Evolutionary conservation across 2,113 vertebrate genomes (phyloP).

Genomic region (Bostrychus sinensis): DNA sequence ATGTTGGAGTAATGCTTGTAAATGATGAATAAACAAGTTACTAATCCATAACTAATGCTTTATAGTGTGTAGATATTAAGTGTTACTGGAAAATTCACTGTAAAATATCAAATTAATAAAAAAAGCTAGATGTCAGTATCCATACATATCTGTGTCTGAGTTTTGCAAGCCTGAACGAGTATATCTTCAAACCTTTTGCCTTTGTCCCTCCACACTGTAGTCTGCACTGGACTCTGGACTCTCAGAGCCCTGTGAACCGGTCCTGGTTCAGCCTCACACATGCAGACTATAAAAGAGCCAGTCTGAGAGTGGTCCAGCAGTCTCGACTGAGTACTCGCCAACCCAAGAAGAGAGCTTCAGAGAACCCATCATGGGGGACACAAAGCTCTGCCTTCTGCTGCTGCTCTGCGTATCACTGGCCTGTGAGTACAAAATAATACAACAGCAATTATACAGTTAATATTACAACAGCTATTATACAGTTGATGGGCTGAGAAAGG

Average conservation of each 20-base stretch:
- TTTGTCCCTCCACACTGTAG: conserved; percentile 77
- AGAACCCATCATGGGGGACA: conserved; percentile 77
- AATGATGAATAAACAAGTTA: too few relatives aligned
- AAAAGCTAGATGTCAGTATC: too few relatives aligned
- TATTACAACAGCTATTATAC: too few relatives aligned
- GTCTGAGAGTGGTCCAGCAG: conserved; percentile 43
- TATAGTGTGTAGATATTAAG: too few relatives aligned
- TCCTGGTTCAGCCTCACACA: conserved; percentile 34
- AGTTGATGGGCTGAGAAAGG: too few relatives aligned
- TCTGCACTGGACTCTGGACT: conserved; percentile 76
- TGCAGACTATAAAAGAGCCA: conserved; percentile 70
- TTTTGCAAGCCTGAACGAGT: conserved; percentile 28
- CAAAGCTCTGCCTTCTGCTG: conserved; percentile 78
- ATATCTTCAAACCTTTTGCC: conserved; percentile 63
- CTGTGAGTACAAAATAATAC: conserved; percentile 64
- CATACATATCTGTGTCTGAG: too few relatives aligned
- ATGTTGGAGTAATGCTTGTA: too few relatives aligned
- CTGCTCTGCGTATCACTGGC: conserved; percentile 67
- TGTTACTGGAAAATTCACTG: too few relatives aligned
- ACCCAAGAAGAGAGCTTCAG: conserved; percentile 63
- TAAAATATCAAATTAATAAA: too few relatives aligned
- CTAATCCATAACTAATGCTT: too few relatives aligned
- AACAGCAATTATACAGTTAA: background rate
- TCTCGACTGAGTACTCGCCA: conserved; percentile 71
- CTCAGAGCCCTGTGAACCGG: conserved; percentile 41